Evolutionary conservation across 2,113 vertebrate species (phyloP).

Genomic region (Hippocampus abdominalis): DNA sequence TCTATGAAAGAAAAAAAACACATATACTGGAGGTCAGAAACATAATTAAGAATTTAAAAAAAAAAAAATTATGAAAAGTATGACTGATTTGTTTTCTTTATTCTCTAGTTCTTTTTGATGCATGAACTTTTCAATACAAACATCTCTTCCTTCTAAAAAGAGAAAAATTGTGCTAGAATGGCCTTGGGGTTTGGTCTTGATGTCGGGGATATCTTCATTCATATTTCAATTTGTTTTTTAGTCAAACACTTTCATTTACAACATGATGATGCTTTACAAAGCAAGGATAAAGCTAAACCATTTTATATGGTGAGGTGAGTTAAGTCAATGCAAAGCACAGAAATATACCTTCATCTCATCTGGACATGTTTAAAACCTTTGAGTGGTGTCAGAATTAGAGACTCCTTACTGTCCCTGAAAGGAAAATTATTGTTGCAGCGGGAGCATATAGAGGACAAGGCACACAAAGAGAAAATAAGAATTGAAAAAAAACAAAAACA

Average conservation of each 20-base stretch:
- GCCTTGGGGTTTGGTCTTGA: neutral
- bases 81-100: neutral
- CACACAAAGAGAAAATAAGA: no score
- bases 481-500: no score
- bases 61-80: no score
- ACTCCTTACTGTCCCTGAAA: no score
- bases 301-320: neutral
- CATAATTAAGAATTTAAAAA: neutral
- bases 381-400: no score
- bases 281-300: neutral
- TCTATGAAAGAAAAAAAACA: conserved; percentile 60
- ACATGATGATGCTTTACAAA: neutral
- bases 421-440: no score
- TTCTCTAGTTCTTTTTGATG: neutral
- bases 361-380: neutral
- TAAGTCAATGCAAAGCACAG: neutral
- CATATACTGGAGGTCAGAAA: neutral
- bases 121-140: neutral
- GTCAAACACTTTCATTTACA: neutral
- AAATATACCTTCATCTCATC: neutral
- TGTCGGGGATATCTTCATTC: neutral
- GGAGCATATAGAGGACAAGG: no score
- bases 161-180: neutral
- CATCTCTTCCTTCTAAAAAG: neutral
- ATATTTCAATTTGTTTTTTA: neutral